Base-by-base conservation (phyloP, 2,797 vertebrate genomes). In the Cephalopachus bancanus region DNA sequence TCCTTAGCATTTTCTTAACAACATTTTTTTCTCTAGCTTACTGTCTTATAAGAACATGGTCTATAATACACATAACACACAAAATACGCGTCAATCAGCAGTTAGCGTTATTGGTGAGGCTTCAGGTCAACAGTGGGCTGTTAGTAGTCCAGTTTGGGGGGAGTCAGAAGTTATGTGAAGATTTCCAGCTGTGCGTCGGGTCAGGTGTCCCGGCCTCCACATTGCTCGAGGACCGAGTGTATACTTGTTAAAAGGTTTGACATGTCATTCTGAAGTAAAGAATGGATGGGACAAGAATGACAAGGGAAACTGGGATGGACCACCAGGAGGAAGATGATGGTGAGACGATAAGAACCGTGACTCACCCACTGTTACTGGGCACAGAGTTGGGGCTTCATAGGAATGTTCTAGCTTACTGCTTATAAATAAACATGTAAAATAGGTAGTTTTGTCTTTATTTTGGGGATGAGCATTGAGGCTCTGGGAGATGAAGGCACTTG, bases 221-320 rank as follows among this genome's bases (percentile, higher is more conserved):
- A 59, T 80, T 59, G 78, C 9, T 80, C 78, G 37, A 24, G 20
- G 20, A 55, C 24, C 78, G 37, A 33, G 11, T 62, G 30, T 60
- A 30, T 83, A 33, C 59, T 64, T 33, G 10, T 49, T 64, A 49
- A 28, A 64, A 49, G 80, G 59, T 49, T 83, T 64, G 44, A 83
- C 60, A n/a, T 64, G 37, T 55, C 15, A 26, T 92, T 91, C 83
- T 89, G 75, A 65, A 71, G 44, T 78, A n/a, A 85, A 85, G n/a
- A 37, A 12, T 44, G 44, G 5, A 33, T 49, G 81, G 28, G n/a
- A 22, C 17, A 6, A 84, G 24, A 65, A 60, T 76, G 79, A n/a
- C 72, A 30, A 72, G 22, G 20, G 51, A 75, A 91, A 62, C 22
- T 37, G 28, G 10, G 9, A 72, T 9, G 28, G 76, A 44, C 44